Evolutionary conservation across 2,797 vertebrate species (phyloP).

Genomic region (Lithobates pipiens): DNA sequence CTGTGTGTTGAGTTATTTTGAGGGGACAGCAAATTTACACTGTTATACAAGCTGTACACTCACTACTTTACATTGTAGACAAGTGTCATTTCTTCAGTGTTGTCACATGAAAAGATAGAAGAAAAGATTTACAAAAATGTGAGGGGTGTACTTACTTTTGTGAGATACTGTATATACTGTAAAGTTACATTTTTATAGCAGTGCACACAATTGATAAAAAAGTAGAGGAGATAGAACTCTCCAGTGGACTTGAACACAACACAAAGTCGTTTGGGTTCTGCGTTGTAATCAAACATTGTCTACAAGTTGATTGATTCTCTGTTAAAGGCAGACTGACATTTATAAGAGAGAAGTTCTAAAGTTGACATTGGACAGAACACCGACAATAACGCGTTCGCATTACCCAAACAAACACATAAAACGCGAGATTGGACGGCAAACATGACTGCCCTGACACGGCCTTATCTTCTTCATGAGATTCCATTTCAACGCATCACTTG

Average conservation of each 20-base stretch:
- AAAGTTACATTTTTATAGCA: not conserved
- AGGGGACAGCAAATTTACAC: too few relatives aligned
- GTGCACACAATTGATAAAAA: not conserved
- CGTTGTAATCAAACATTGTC: not conserved
- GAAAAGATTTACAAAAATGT: too few relatives aligned
- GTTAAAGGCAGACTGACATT: not conserved
- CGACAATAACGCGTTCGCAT: not conserved
- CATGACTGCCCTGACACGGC: not conserved
- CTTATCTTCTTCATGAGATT: not conserved
- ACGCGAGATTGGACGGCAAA: not conserved
- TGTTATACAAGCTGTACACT: too few relatives aligned
- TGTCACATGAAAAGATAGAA: too few relatives aligned
- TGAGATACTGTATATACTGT: too few relatives aligned
- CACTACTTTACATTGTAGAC: too few relatives aligned
- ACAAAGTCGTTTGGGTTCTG: not conserved
- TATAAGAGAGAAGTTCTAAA: constrained; percentile 1
- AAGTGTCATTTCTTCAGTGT: too few relatives aligned
- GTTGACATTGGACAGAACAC: not conserved
- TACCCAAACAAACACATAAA: not conserved
- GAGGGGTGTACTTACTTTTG: too few relatives aligned
- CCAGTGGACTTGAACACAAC: not conserved
- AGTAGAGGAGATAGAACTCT: not conserved
- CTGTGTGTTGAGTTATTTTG: too few relatives aligned
- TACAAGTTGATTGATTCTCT: not conserved
- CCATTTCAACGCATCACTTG: not conserved